phyloP scores from a whole-genome alignment of 2,888 invertebrate genomes.

The Venusia cambrica region DNA sequence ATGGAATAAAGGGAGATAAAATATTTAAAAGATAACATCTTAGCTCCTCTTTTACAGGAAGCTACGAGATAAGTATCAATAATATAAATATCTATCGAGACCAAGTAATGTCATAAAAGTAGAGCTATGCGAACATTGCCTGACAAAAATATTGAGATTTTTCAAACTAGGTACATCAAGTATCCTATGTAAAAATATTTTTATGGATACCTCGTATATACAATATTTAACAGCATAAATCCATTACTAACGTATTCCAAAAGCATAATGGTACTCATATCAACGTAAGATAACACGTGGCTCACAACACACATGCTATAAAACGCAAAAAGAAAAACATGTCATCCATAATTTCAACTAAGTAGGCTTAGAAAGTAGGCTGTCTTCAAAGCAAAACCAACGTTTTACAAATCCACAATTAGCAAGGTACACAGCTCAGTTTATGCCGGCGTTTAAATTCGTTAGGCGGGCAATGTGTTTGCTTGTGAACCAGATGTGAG shows the following conservation, averaged over 20 bases:
- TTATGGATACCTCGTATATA: too few species aligned
- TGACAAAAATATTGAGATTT: too few species aligned
- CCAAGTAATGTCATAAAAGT: too few species aligned
- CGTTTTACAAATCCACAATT: conserved; percentile 76
- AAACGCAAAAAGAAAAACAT: conserved; percentile 7
- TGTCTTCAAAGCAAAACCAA: conserved; percentile 47
- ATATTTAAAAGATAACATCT: conserved; percentile 39
- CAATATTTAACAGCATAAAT: too few species aligned
- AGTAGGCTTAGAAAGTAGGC: conserved; percentile 14
- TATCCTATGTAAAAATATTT: too few species aligned
- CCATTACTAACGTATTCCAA: too few species aligned
- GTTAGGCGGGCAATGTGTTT: conserved; percentile 66
- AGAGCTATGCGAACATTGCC: too few species aligned
- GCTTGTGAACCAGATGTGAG: conserved; percentile 47
- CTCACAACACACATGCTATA: conserved; percentile 1
- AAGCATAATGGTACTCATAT: too few species aligned
- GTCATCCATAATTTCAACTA: conserved; percentile 12
- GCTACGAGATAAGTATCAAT: too few species aligned
- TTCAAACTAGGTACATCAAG: too few species aligned
- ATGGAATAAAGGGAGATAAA: conserved; percentile 38
- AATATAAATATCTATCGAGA: too few species aligned
- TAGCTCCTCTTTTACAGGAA: conserved; percentile 12
- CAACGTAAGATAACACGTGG: too few species aligned
- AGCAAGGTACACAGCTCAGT: conserved; percentile 66
- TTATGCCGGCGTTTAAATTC: conserved; percentile 79